Conservation (phyloP, 2,888 invertebrate genomes). For the Sclerodermus sp. region DNA sequence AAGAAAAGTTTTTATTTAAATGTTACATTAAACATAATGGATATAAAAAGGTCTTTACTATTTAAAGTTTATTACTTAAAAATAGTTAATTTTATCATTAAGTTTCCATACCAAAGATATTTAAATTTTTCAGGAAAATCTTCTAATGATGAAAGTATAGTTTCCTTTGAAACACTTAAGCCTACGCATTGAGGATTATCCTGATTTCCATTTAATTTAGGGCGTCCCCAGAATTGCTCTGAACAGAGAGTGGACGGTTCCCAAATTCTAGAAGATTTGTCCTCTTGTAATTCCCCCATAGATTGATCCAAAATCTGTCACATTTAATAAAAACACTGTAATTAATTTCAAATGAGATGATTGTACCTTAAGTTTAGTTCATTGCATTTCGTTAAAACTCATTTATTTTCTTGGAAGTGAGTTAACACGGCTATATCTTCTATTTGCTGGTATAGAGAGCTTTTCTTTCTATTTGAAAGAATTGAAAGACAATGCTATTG, state of each 20-base stretch:
- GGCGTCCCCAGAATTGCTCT: slow-evolving; percentile 54
- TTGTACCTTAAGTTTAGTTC: not conserved
- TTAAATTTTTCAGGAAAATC: too few species aligned
- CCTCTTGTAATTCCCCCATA: slow-evolving; percentile 24
- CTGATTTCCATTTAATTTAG: slow-evolving; percentile 31
- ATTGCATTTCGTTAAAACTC: not conserved
- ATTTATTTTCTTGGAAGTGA: not conserved
- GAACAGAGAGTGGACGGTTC: slow-evolving; percentile 55
- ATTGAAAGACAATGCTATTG: too few species aligned
- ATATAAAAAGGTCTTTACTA: too few species aligned
- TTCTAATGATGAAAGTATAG: slow-evolving; percentile 41
- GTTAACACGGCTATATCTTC: not conserved
- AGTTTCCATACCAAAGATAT: too few species aligned
- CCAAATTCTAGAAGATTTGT: slow-evolving; percentile 51
- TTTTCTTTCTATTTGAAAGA: not conserved
- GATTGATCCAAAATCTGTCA: slow-evolving; percentile 39
- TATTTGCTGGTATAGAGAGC: not conserved
- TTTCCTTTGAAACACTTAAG: slow-evolving; percentile 49
- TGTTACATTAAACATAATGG: too few species aligned
- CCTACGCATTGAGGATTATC: slow-evolving; percentile 57
- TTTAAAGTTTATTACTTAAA: too few species aligned
- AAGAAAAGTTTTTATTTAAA: too few species aligned
- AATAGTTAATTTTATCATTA: too few species aligned
- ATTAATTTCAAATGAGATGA: not conserved
- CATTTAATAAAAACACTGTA: not conserved